phyloP scores from a whole-genome alignment of 1,140 invertebrate species.

The Pentalonia nigronervosa region DNA sequence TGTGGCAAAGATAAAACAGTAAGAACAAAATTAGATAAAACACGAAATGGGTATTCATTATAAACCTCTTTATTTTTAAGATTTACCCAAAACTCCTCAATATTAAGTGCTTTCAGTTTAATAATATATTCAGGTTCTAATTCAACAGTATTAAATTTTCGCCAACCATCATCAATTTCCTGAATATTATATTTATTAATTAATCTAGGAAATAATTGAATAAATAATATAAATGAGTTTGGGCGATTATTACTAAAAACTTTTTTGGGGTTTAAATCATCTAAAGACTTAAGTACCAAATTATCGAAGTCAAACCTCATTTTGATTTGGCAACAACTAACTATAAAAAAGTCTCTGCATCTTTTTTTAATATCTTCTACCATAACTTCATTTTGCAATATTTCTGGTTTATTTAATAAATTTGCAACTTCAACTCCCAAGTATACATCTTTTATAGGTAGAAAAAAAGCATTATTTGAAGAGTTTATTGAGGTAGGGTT shows the following conservation, averaged over 20 bases:
- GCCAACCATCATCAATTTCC: not conserved
- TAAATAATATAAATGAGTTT: not conserved
- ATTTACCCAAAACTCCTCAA: not conserved
- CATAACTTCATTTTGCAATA: conserved; percentile 20
- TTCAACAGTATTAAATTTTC: not conserved
- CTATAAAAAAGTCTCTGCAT: not conserved
- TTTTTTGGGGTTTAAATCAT: conserved; percentile 10
- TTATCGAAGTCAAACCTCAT: not conserved
- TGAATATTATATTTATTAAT: not conserved
- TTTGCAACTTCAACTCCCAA: not conserved
- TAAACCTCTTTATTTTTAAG: not conserved
- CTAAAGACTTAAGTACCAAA: not conserved
- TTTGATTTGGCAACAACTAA: conserved; percentile 18
- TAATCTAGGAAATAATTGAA: not conserved
- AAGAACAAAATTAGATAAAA: conserved; percentile 11
- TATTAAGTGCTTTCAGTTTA: not conserved
- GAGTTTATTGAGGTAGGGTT: no score
- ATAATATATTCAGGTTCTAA: conserved; percentile 2
- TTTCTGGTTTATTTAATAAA: not conserved
- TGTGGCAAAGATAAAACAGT: conserved; percentile 4
- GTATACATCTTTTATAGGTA: no score
- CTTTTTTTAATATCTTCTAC: conserved; percentile 16
- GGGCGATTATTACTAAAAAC: not conserved
- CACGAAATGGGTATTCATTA: conserved; percentile 13
- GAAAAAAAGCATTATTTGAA: no score